Percentiles rank a stretch among this genome's conserved stretches.
These are phyloP conservation scores for Ictalurus furcatus DNA, from an alignment of 2,113 vertebrate species.

Conservation along the genomic window DNA sequence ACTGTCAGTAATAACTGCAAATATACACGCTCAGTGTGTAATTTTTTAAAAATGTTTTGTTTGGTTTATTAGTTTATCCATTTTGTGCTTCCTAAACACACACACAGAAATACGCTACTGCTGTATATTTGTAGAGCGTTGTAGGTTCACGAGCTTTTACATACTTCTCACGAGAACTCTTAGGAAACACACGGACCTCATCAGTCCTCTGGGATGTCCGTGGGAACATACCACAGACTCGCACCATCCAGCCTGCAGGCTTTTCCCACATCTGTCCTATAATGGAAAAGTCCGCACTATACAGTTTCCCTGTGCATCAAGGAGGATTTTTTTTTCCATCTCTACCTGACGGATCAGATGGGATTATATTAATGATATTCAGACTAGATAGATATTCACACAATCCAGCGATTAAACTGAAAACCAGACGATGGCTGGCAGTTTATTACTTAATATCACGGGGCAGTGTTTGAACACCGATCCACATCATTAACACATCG, in stretches of 20 bases:
- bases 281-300: not conserved
- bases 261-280: conserved; percentile 22
- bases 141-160: conserved; percentile 3
- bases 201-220: conserved; percentile 22
- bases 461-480: conserved; percentile 35
- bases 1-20: not conserved
- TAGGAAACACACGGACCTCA: conserved; percentile 26
- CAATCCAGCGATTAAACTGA: conserved; percentile 32
- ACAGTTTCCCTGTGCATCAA: not conserved
- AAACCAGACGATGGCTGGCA: conserved; percentile 20
- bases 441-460: conserved; percentile 29
- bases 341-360: not conserved
- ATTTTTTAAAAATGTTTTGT: not conserved
- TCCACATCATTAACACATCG: conserved; percentile 8
- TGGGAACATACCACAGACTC: conserved; percentile 37
- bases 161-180: conserved; percentile 14
- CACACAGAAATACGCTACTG: not conserved
- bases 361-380: not conserved
- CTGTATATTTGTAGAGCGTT: not conserved
- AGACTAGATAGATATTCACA: not conserved
- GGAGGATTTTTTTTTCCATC: too few relatives aligned
- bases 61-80: not conserved
- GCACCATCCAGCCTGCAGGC: not conserved
- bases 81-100: conserved; percentile 16
- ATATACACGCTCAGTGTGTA: not conserved